Evolutionary conservation across 1,140 invertebrate species (phyloP).

Genomic region (Heterodera carotae): DNA sequence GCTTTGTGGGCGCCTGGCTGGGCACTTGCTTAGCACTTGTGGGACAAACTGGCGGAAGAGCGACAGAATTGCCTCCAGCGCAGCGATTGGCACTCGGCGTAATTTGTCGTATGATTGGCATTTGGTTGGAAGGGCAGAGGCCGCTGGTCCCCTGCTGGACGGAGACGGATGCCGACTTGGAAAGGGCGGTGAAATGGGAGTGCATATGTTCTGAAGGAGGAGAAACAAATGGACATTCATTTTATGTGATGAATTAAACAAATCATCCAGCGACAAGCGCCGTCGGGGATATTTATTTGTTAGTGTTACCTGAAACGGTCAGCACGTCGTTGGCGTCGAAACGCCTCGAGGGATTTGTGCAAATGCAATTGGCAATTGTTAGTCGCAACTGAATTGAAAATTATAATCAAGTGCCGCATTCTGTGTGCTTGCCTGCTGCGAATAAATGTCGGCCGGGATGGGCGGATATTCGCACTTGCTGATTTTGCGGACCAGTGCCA

Average conservation of each 20-base stretch:
- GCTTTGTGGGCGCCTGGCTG: conserved; percentile 1
- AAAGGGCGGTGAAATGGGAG: conserved; percentile 29
- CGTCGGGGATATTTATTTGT: too few relatives aligned
- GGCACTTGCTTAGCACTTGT: not conserved
- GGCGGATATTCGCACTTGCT: conserved; percentile 75
- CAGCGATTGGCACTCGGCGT: not conserved
- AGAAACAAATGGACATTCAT: too few relatives aligned
- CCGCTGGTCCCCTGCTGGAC: not conserved
- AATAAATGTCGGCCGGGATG: conserved; percentile 72
- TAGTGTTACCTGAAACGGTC: conserved; percentile 40
- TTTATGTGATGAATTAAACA: too few relatives aligned
- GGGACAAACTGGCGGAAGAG: not conserved
- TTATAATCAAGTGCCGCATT: too few relatives aligned
- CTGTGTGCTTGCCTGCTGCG: conserved; percentile 68
- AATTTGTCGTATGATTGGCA: not conserved
- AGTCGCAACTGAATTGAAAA: conserved; percentile 68
- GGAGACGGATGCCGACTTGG: conserved; percentile 13
- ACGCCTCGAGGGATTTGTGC: conserved; percentile 70
- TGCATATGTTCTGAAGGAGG: conserved; percentile 43
- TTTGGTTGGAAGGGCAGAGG: not conserved
- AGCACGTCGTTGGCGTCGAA: conserved; percentile 70
- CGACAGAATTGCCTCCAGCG: not conserved
- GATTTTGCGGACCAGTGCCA: conserved; percentile 74
- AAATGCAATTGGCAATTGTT: conserved; percentile 71
- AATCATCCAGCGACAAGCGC: too few relatives aligned